Conservation (phyloP, 2,113 vertebrate genomes). For the Myrmophylax atrothorax region DNA sequence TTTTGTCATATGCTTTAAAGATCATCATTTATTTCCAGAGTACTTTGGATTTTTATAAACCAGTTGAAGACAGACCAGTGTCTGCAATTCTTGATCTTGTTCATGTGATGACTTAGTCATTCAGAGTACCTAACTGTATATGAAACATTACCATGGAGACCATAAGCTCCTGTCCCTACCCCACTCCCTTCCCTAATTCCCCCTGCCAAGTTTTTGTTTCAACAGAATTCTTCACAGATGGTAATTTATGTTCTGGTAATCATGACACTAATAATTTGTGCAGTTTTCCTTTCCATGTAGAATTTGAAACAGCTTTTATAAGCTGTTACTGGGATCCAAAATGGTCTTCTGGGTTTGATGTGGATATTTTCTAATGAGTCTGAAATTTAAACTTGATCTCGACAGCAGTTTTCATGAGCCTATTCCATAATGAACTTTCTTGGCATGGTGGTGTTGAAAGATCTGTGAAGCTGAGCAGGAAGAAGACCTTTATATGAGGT, state of each 20-base stretch:
- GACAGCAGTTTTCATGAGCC: neutral
- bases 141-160: neutral
- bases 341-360: neutral
- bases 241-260: neutral
- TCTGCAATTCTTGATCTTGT: neutral
- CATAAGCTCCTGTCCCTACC: neutral
- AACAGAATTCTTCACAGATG: neutral
- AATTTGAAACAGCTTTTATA: neutral
- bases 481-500: neutral
- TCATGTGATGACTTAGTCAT: neutral
- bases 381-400: neutral
- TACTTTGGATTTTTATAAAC: neutral
- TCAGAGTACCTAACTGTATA: neutral
- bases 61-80: neutral
- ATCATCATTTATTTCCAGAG: neutral
- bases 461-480: neutral
- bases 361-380: neutral
- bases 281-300: neutral
- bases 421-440: neutral
- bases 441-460: neutral
- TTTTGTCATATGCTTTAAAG: neutral
- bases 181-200: neutral
- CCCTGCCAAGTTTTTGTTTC: neutral
- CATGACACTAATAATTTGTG: neutral
- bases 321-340: neutral